Evolutionary conservation across 2,113 vertebrate genomes (phyloP), one percentile per base, ranked within the genome.

Genomic region (Elephantulus edwardii): DNA sequence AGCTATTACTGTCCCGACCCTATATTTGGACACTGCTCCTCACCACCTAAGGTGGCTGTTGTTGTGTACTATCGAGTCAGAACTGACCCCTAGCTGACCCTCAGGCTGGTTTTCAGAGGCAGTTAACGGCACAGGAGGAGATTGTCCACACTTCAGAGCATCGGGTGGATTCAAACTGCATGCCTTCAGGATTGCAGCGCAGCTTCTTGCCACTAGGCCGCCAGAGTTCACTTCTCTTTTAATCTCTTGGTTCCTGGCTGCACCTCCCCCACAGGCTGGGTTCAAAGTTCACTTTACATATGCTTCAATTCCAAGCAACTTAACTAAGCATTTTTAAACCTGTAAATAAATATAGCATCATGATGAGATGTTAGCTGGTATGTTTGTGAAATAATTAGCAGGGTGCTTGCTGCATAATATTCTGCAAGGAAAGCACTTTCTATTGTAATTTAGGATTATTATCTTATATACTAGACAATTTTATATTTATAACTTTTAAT

Each of bases 401-500:
- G 8, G 0, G 8, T 22, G 11, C 28, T 3, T 46, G 64, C 38
- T 8, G 24, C 4, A 1, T 6, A 35, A n/a, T 6, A 12, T 33
- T 17, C 35, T n/a, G 44, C 20, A 8, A 33, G 9, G 7, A 8
- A 24, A 20, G 35, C 1, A 16, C 71, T 83, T 40, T 5, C 50
- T 50, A 0, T 13, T 81, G 8, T 19, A 7, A 9, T 0, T 5
- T n/a, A 38, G 35, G 8, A 40, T 20, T n/a, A 1, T n/a, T 38
- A 30, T 12, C 70, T 2, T 33, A 22, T 24, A n/a, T 22, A 13
- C 22, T 30, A 48, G 52, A 38, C 9, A 42, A 38, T 24, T 54
- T 88, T 33, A 22, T 66, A 33, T 33, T 56, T 79, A 30, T 22
- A 35, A 68, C 7, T 66, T 35, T 4, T 35, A 19, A 6, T 19